Evolutionary conservation across 2,888 invertebrate species (phyloP).

Genomic region (Drosophila picticornis): DNA sequence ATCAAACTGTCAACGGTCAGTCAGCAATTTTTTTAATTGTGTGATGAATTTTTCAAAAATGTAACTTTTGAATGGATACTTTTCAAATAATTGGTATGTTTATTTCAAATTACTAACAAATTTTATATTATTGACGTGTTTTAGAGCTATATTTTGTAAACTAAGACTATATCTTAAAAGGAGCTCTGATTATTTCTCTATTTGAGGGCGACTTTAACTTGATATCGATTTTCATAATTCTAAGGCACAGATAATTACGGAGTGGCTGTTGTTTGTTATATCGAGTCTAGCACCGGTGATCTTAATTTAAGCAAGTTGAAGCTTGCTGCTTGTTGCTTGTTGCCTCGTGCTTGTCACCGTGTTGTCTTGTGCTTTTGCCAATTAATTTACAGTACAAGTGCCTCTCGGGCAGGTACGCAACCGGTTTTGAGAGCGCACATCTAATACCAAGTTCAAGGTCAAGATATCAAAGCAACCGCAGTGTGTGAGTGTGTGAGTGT

Average conservation of each 20-base stretch:
- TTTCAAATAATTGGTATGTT: neutral
- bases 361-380: conserved; percentile 53
- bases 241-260: neutral
- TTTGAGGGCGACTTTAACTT: neutral
- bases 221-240: neutral
- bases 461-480: conserved; percentile 52
- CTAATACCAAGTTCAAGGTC: conserved; percentile 82
- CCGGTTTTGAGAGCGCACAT: conserved; percentile 69
- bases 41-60: neutral
- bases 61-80: rapidly evolving
- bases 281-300: conserved; percentile 1
- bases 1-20: neutral
- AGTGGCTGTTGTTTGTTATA: conserved; percentile 26
- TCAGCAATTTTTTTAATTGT: neutral
- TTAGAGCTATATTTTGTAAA: neutral
- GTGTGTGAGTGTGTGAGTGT: conserved; percentile 14
- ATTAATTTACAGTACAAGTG: conserved; percentile 70
- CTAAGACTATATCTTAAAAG: neutral
- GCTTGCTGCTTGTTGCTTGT: conserved; percentile 14
- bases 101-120: neutral
- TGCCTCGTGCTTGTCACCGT: conserved; percentile 61
- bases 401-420: conserved; percentile 41
- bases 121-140: neutral
- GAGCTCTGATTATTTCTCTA: neutral
- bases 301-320: conserved; percentile 26